Evolutionary conservation across 2,797 vertebrate genomes (phyloP), one percentile per base, ranked within the genome.

Genomic region (Hipposideros larvatus): DNA sequence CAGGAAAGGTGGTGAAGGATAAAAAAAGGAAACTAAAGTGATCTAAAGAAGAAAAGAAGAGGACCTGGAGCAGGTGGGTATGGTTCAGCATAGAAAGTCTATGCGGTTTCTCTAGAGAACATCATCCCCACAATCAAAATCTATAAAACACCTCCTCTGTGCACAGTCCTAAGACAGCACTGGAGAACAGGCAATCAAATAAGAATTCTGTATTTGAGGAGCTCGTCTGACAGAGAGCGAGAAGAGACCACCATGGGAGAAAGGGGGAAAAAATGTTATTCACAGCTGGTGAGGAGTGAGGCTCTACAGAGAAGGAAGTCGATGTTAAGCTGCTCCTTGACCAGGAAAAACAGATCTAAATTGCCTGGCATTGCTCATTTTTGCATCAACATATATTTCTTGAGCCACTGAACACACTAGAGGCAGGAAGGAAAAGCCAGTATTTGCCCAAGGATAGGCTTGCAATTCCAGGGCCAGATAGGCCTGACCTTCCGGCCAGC

Each of bases 391-490:
- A 55, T 28, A 15, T 53, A 83, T 87, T 94, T 89, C 77, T 59
- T 65, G 57, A 92, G 61, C 37, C 68, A 93, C 51, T 28, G 18
- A 78, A 84, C 37, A 93, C 28, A 34, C 18, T 61, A 85, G 21
- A 87, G 28, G 7, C n/a, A 88, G 37, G 57, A 94, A 73, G 11
- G 22, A 85, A 94, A 94, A 82, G 28, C 74, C 46, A 41, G 26
- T 34, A 22, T 91, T 95, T 91, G 61, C 43, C n/a, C 26, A 92
- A 96, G 37, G 74, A 94, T 4, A 93, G 22, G 87, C 80, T 74
- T 75, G 37, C n/a, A 68, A 80, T 93, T 92, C 75, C 34, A 87
- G 55, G 53, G 34, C 43, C 88, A 89, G n/a, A 90, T 1, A n/a
- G n/a, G 6, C 22, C 59, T 91, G 24, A 86, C 34, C 71, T 73